phyloP scores from a whole-genome alignment of 1,140 invertebrate genomes.

The Cephus cinctus region DNA sequence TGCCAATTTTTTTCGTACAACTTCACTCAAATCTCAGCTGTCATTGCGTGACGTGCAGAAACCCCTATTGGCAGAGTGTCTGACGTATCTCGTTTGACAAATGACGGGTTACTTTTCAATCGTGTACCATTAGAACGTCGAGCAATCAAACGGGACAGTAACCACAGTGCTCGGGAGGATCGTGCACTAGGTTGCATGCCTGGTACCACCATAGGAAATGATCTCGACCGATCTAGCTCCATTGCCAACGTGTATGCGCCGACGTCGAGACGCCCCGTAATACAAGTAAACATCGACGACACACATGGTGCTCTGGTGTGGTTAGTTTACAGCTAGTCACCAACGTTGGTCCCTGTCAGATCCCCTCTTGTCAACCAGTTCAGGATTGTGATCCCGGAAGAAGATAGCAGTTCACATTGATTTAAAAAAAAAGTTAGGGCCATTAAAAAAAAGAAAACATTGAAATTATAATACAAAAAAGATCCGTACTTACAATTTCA shows the following conservation, averaged over 20 bases:
- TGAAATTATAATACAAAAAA: too few species aligned
- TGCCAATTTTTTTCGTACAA: too few species aligned
- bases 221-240: slow-evolving; percentile 26
- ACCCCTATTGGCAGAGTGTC: too few species aligned
- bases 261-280: too few species aligned
- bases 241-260: slow-evolving; percentile 11
- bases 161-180: slow-evolving; percentile 43
- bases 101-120: too few species aligned
- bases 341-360: too few species aligned
- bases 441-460: too few species aligned
- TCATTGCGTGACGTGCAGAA: too few species aligned
- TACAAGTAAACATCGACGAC: too few species aligned
- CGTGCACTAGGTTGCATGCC: slow-evolving; percentile 30
- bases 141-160: slow-evolving; percentile 53
- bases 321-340: slow-evolving; percentile 52
- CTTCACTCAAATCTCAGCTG: too few species aligned
- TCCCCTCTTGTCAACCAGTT: neutral
- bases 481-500: too few species aligned
- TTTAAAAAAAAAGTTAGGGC: neutral
- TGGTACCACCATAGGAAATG: slow-evolving; percentile 21
- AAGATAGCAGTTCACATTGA: neutral
- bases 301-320: slow-evolving; percentile 28
- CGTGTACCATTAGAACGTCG: slow-evolving; percentile 30
- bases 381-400: neutral
- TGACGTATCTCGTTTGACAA: too few species aligned